Evolutionary conservation across 2,797 vertebrate species (phyloP).

Genomic region (Hephaestus fuliginosus): DNA sequence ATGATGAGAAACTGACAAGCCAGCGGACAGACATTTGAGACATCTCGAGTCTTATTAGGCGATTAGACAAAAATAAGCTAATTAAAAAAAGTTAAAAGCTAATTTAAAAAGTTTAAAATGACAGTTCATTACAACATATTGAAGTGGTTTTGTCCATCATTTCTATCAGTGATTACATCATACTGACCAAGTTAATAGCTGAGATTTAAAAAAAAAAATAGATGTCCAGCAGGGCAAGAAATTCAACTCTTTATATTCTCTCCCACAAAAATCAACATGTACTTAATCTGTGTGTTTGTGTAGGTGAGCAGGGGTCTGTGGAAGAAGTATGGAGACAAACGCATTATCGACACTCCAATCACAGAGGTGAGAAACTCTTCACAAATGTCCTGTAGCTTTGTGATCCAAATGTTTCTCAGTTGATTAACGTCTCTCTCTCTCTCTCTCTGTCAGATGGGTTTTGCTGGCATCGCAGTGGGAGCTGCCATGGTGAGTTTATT

Average conservation of each 20-base stretch:
- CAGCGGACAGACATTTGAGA: neutral
- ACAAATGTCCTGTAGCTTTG: neutral
- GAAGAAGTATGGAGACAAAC: constrained; percentile 99
- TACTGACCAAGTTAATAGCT: neutral
- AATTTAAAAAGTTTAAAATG: neutral
- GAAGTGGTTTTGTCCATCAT: neutral
- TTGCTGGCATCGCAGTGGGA: constrained; percentile 96
- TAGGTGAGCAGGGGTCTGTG: constrained; percentile 97
- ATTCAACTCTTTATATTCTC: accelerated
- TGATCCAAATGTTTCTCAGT: neutral
- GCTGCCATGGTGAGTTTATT: constrained; percentile 92
- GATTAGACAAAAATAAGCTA: neutral
- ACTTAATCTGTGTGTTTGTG: constrained; percentile 24
- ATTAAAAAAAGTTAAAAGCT: too few relatives aligned
- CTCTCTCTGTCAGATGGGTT: constrained; percentile 91
- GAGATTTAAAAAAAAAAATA: neutral
- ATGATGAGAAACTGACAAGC: neutral
- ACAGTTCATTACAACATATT: neutral
- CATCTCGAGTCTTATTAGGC: too few relatives aligned
- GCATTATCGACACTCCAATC: constrained; percentile 98
- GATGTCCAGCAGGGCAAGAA: neutral
- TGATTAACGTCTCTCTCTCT: neutral
- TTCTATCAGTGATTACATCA: neutral
- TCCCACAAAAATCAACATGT: neutral
- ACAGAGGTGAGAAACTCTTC: constrained; percentile 88